Conservation (phyloP, 53 echinoderm and acorn worm species). For the Mesocentrotus franciscanus region DNA sequence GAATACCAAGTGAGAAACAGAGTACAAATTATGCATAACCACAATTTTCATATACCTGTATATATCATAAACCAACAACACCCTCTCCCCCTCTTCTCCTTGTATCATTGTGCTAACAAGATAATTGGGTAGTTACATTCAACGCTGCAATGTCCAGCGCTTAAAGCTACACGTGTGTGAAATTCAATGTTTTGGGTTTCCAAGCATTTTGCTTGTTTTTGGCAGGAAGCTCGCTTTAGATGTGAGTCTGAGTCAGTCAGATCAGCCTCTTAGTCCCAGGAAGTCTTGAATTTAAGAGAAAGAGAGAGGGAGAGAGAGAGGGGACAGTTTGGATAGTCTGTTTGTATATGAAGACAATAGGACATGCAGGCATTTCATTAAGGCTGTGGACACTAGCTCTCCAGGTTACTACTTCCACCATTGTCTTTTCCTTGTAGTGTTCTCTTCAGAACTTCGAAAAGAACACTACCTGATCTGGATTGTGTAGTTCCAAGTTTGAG, state of each 20-base stretch:
- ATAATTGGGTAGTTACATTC: slow-evolving; percentile 20
- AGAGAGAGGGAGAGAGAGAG: not conserved
- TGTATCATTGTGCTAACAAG: not conserved
- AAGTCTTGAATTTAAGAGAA: slow-evolving; percentile 46
- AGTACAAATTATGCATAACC: too few species aligned
- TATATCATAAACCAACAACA: not conserved
- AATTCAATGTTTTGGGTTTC: slow-evolving; percentile 8
- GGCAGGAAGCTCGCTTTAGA: slow-evolving; percentile 40
- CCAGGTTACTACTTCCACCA: not conserved
- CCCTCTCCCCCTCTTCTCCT: not conserved
- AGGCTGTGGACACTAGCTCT: not conserved
- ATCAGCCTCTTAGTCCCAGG: not conserved
- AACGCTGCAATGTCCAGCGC: not conserved
- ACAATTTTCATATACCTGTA: not conserved
- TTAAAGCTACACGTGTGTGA: not conserved
- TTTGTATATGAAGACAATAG: slow-evolving; percentile 40
- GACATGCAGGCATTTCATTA: slow-evolving; percentile 32
- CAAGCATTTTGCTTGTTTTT: not conserved
- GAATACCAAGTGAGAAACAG: too few species aligned
- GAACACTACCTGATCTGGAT: not conserved
- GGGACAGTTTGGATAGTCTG: slow-evolving; percentile 28
- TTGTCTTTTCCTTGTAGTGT: slow-evolving; percentile 2
- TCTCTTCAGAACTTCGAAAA: not conserved
- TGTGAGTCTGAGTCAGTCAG: slow-evolving; percentile 25
- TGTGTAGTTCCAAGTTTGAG: not conserved